Conservation (phyloP, 1,140 invertebrate species). For the Diorhabda sublineata region DNA sequence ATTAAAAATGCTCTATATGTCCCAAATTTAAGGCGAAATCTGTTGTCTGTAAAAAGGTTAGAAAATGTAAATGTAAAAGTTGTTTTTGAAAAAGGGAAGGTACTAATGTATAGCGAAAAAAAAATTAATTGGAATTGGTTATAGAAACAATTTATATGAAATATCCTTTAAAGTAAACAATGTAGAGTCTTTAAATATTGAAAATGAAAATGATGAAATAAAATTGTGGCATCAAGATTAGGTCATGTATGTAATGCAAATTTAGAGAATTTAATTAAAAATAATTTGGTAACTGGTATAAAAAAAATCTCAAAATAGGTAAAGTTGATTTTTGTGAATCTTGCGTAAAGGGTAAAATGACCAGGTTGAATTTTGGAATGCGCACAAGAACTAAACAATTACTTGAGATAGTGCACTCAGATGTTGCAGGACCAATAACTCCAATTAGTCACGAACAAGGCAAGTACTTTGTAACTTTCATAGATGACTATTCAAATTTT, state of each 20-base stretch:
- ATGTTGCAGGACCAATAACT: constrained; percentile 25
- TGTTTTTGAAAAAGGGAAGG: background rate
- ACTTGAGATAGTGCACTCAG: constrained; percentile 5
- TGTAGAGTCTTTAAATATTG: background rate
- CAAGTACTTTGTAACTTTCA: constrained; percentile 44
- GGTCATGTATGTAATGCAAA: constrained; percentile 21
- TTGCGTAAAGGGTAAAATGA: constrained; percentile 35
- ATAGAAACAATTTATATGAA: too few relatives aligned
- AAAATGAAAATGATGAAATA: background rate
- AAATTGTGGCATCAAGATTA: constrained; percentile 24
- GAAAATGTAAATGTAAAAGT: background rate
- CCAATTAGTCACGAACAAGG: constrained; percentile 32
- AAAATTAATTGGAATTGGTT: background rate
- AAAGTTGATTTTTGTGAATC: constrained; percentile 28
- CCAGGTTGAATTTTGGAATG: constrained; percentile 29
- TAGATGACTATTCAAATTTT: constrained; percentile 24
- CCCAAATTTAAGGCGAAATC: background rate
- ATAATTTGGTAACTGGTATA: background rate
- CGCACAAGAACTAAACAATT: constrained; percentile 27
- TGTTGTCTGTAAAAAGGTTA: background rate
- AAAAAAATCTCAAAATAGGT: constrained; percentile 6
- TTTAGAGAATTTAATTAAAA: constrained; percentile 19
- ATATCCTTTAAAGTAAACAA: background rate
- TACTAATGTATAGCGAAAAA: background rate
- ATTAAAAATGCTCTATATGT: background rate